Conservation (phyloP, 1,140 invertebrate species). For the Drosophila varians region DNA sequence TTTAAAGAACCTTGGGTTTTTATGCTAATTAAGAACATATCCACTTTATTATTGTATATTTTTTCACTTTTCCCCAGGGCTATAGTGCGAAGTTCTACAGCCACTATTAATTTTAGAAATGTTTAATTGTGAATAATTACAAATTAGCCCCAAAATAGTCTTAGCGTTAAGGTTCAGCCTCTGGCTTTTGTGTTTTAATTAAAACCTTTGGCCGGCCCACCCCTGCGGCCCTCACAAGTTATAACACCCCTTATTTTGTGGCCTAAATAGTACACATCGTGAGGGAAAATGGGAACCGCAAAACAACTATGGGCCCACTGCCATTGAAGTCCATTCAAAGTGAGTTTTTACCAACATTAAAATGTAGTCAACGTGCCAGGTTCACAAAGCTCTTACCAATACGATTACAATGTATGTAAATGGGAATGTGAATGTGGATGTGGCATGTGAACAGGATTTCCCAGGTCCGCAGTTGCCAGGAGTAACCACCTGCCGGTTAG, state of each 20-base stretch:
- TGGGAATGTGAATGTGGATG: neutral
- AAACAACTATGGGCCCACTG: conserved; percentile 13
- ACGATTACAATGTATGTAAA: conserved; percentile 7
- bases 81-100: neutral
- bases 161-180: neutral
- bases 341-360: conserved; percentile 28
- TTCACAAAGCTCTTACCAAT: conserved; percentile 15
- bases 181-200: neutral
- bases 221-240: neutral
- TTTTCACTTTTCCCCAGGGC: neutral
- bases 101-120: neutral
- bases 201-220: neutral
- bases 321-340: conserved; percentile 13
- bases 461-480: neutral
- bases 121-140: neutral
- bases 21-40: too few species aligned
- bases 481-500: neutral
- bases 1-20: neutral
- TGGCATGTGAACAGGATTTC: conserved; percentile 1
- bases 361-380: conserved; percentile 21
- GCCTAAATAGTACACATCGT: conserved; percentile 5
- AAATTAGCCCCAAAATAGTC: neutral
- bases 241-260: neutral
- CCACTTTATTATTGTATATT: neutral
- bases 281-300: conserved; percentile 5